phyloP scores from a whole-genome alignment of 2,797 vertebrate genomes.

The Tapera naevia region DNA sequence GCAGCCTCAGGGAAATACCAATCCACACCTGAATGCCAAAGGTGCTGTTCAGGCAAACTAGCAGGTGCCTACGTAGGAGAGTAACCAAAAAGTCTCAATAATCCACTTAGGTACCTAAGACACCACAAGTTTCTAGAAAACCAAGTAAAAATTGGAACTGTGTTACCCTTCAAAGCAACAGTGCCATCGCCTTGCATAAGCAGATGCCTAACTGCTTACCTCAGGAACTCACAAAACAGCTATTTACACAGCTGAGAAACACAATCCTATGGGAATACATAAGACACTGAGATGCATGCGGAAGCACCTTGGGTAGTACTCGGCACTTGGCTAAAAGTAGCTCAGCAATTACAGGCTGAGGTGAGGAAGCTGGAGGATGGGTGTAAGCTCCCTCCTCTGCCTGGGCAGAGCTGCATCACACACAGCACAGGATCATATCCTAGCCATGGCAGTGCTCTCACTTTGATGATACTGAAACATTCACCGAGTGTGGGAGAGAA shows the following conservation, averaged over 20 bases:
- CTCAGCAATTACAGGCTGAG: background rate
- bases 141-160: background rate
- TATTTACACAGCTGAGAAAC: background rate
- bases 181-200: accelerated
- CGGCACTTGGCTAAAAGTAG: background rate
- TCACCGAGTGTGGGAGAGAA: background rate
- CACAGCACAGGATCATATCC: background rate
- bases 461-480: background rate
- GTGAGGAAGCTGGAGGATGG: background rate
- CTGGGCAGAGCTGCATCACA: background rate
- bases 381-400: background rate
- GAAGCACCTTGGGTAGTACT: background rate
- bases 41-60: background rate
- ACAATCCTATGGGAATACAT: accelerated
- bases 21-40: background rate
- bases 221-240: background rate
- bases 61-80: background rate
- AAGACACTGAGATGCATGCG: accelerated
- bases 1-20: background rate
- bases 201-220: background rate
- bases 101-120: background rate
- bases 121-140: background rate
- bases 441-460: background rate
- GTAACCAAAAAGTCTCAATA: background rate
- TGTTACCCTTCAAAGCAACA: accelerated